phyloP scores from a whole-genome alignment of 30 jellyfish, hydroid and myxozoan genomes.

The Cassiopea xamachana region DNA sequence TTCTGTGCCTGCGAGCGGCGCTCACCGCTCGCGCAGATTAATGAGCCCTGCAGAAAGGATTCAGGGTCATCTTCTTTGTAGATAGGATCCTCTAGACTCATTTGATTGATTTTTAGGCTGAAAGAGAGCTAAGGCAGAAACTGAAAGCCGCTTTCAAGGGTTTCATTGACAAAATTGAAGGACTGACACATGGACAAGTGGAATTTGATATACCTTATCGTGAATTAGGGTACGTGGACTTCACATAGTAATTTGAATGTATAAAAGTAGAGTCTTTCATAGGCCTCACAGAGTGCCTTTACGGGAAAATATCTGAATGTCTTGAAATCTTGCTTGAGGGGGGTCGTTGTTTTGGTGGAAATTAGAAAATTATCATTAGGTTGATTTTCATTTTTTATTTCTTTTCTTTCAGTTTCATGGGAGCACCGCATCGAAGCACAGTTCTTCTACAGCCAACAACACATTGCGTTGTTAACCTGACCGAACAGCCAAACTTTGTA shows the following conservation, averaged over 20 bases:
- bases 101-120: constrained; percentile 71
- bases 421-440: constrained; percentile 95
- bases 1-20: no score
- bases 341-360: neutral
- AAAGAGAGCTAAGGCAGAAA: constrained; percentile 90
- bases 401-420: constrained; percentile 81
- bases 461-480: constrained; percentile 92
- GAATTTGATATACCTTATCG: constrained; percentile 98
- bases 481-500: constrained; percentile 98
- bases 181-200: constrained; percentile 95
- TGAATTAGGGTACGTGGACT: constrained; percentile 91
- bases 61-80: no score
- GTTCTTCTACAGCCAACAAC: constrained; percentile 95
- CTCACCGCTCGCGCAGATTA: no score
- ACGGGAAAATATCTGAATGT: no score
- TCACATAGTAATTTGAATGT: no score
- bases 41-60: no score
- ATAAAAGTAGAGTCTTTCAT: no score
- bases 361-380: neutral
- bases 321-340: neutral
- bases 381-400: neutral
- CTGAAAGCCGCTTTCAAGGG: constrained; percentile 94
- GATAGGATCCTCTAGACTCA: neutral
- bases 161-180: constrained; percentile 95
- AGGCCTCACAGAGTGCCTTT: no score